These are phyloP conservation scores for Ceratosolen fusciceps DNA, from an alignment of 1,140 invertebrate genomes.

Conservation along the genomic window DNA sequence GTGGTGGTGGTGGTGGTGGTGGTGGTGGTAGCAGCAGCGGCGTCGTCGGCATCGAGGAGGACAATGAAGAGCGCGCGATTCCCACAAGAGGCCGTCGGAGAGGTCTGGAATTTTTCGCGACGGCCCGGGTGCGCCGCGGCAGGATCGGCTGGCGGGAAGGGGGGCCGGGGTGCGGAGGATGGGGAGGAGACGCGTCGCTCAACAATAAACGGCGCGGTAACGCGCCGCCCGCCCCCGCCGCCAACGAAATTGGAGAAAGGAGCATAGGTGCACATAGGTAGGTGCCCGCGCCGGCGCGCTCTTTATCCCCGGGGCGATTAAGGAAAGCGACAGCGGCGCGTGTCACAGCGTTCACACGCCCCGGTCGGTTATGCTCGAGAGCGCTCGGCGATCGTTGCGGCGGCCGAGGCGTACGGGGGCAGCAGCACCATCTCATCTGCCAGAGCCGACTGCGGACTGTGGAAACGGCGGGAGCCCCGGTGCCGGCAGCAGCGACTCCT, in stretches of 20 bases:
- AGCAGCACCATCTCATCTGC: background rate
- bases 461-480: too few relatives aligned
- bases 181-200: background rate
- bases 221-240: too few relatives aligned
- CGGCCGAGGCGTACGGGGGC: background rate
- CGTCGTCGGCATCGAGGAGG: background rate
- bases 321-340: constrained; percentile 69
- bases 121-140: background rate
- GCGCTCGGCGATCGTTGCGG: background rate
- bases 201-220: background rate
- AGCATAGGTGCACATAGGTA: constrained; percentile 4
- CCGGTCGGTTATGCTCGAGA: constrained; percentile 57
- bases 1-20: constrained; percentile 9
- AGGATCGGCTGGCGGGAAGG: too few relatives aligned
- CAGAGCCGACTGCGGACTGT: background rate
- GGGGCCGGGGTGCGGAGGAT: too few relatives aligned
- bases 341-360: constrained; percentile 73
- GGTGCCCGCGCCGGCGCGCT: constrained; percentile 50
- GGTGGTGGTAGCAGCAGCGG: background rate
- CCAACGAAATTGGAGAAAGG: constrained; percentile 37
- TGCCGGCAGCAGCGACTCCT: too few relatives aligned
- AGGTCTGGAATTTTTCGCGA: background rate
- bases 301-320: constrained; percentile 57
- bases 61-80: background rate
- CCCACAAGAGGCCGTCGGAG: background rate